phyloP scores from a whole-genome alignment of 2,888 invertebrate species.

The Caenorhabditis zanzibari region DNA sequence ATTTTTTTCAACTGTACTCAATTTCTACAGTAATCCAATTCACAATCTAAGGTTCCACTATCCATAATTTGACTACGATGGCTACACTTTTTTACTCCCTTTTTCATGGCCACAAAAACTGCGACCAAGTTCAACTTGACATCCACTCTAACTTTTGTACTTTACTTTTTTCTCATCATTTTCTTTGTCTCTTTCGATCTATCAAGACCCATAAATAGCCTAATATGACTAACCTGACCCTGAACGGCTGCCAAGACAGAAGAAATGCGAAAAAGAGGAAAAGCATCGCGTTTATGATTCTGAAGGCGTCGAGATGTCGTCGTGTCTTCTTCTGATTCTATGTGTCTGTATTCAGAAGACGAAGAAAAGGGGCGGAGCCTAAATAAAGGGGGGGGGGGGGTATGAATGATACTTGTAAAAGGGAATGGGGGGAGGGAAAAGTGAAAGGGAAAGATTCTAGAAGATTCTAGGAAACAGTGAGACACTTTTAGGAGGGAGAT shows the following conservation, averaged over 20 bases:
- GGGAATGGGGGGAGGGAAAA: background rate
- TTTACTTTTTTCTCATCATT: background rate
- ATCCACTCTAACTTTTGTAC: background rate
- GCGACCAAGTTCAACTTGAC: background rate
- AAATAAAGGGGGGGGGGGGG: background rate
- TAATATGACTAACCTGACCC: conserved; percentile 51
- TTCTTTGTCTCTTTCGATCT: background rate
- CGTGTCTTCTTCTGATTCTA: background rate
- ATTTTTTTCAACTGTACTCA: too few relatives aligned
- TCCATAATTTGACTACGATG: too few relatives aligned
- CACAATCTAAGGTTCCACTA: too few relatives aligned
- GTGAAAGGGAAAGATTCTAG: conserved; percentile 14
- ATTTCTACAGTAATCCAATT: too few relatives aligned
- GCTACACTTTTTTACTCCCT: background rate
- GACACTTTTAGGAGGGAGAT: background rate
- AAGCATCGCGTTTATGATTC: conserved; percentile 32
- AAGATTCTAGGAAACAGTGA: conserved; percentile 23
- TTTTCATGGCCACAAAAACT: background rate
- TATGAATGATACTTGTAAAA: conserved; percentile 60
- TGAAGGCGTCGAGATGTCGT: conserved; percentile 23
- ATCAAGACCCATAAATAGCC: background rate
- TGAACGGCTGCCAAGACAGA: conserved; percentile 41
- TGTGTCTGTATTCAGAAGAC: conserved; percentile 5
- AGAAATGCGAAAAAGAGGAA: conserved; percentile 55
- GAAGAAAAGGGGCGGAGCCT: conserved; percentile 46